These are phyloP conservation scores for Lamprologus ornatipinnis DNA, from an alignment of 2,113 vertebrate species.

Conservation along the genomic window DNA sequence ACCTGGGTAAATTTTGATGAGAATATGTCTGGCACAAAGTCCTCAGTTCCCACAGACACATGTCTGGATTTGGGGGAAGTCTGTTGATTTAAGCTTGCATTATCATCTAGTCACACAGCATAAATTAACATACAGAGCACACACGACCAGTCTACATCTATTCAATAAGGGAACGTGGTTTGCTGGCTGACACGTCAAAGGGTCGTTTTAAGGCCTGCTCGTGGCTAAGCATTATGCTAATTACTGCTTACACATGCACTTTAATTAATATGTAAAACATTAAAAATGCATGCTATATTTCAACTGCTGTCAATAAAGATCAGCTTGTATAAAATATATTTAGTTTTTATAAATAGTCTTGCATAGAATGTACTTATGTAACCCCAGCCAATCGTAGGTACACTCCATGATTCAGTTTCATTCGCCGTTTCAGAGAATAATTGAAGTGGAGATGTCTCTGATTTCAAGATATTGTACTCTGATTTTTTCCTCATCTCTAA, in stretches of 20 bases:
- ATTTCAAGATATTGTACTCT: neutral
- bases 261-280: neutral
- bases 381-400: neutral
- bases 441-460: neutral
- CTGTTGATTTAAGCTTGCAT: conserved; percentile 45
- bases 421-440: neutral
- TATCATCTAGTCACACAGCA: conserved; percentile 34
- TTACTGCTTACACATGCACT: conserved; percentile 15
- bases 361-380: neutral
- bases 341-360: neutral
- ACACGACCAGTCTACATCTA: conserved; percentile 34
- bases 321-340: neutral
- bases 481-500: neutral
- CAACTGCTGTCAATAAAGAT: neutral
- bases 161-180: conserved; percentile 48
- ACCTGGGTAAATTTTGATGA: neutral
- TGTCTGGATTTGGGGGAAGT: conserved; percentile 38
- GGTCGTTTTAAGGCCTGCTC: conserved; percentile 14
- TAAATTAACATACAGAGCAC: conserved; percentile 46
- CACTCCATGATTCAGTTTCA: neutral
- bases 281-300: neutral
- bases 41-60: conserved; percentile 15
- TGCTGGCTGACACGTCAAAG: conserved; percentile 9
- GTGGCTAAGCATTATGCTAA: conserved; percentile 59
- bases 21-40: neutral